phyloP scores from a whole-genome alignment of 2,888 invertebrate species.

The Notodonta ziczac region DNA sequence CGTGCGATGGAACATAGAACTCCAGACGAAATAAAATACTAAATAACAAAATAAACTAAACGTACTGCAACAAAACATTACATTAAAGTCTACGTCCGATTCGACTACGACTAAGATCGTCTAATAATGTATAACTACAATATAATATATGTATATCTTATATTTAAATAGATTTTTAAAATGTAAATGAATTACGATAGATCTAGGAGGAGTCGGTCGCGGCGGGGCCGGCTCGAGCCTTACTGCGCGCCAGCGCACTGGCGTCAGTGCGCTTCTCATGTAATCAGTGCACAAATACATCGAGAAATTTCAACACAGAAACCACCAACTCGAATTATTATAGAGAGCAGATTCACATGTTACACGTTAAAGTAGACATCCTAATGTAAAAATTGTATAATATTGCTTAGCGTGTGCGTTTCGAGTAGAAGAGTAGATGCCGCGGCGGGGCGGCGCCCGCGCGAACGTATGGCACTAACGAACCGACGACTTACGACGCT shows the following conservation, averaged over 20 bases:
- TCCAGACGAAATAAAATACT: slow-evolving; percentile 75
- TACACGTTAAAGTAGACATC: background rate
- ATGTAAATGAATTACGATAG: slow-evolving; percentile 55
- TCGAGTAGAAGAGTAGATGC: background rate
- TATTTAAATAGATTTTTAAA: slow-evolving; percentile 59
- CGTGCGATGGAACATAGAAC: slow-evolving; percentile 43
- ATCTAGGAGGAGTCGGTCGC: slow-evolving; percentile 38
- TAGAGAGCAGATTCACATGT: background rate
- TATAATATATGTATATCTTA: slow-evolving; percentile 59
- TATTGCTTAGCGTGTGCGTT: slow-evolving; percentile 2
- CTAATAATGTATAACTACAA: slow-evolving; percentile 59
- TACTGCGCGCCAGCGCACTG: too few relatives aligned
- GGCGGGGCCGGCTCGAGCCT: slow-evolving; percentile 9
- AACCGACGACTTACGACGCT: background rate
- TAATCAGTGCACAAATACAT: background rate
- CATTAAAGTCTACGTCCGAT: slow-evolving; percentile 65
- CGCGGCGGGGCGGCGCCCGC: background rate
- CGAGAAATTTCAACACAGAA: background rate
- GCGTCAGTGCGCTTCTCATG: too few relatives aligned
- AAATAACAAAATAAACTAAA: slow-evolving; percentile 81
- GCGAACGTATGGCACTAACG: background rate
- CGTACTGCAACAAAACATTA: slow-evolving; percentile 75
- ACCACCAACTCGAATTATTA: background rate
- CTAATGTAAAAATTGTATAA: background rate
- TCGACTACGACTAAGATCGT: slow-evolving; percentile 68